Base-by-base conservation (phyloP, 2,797 vertebrate species). In the Calcarius lapponicus region DNA sequence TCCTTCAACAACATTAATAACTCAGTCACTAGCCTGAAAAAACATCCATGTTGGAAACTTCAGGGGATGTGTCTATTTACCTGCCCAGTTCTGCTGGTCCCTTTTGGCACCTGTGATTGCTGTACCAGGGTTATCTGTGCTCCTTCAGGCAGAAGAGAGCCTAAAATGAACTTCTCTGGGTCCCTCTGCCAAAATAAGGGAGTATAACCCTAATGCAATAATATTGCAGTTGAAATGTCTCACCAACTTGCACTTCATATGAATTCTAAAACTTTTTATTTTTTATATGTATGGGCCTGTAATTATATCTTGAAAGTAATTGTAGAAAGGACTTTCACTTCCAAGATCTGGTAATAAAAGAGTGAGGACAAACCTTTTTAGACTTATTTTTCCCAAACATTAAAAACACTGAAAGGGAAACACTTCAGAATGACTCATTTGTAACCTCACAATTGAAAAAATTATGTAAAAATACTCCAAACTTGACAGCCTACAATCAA, bases 401-500 rank as follows among this genome's bases (percentile, higher is more conserved):
- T 76, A 64, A 88, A 93, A 90, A 86, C 90, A 91, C 26, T 57
- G 31, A 76, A 94, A 83, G 88, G 86, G 32, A 84, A 95, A 86
- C 61, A 81, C 56, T 96, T 73, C 60, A 42, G 71, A 95, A 91
- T 89, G 54, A 93, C 50, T 94, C 38, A 85, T 80, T 95, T 74
- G 62, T 82, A 96, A 95, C 51, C 38, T 92, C 57, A 80, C 60
- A 88, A 86, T 75, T 80, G 89, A 95, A 95, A 92, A 96, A 96
- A 96, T 43, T 95, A 85, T 79, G 93, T 84, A 36, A 84, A 94
- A 96, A 89, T 76, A 80, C 82, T 66, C 81, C 61, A 73, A 62
- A 87, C 54, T 22, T 92, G 88, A 95, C 76, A 97, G 76, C 61
- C 89, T 96, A 91, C 79, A 95, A 95, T 97, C 95, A 96, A 97